These are phyloP conservation scores for Malachius bipustulatus DNA, from an alignment of 2,888 invertebrate species.

Conservation along the genomic window DNA sequence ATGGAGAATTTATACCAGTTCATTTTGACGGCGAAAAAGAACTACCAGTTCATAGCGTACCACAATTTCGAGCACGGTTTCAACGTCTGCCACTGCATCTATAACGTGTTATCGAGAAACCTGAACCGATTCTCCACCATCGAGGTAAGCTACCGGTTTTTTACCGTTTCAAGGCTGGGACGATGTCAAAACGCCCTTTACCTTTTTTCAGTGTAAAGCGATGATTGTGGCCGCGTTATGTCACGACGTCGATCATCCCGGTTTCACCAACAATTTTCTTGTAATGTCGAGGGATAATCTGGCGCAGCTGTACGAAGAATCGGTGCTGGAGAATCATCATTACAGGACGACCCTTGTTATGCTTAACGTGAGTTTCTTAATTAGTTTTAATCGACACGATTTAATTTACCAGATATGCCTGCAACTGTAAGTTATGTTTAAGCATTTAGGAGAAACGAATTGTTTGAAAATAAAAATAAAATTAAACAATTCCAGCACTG, in stretches of 20 bases:
- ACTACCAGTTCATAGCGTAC: constrained; percentile 45
- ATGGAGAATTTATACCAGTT: constrained; percentile 36
- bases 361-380: constrained; percentile 37
- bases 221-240: constrained; percentile 46
- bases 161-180: no score
- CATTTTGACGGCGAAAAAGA: constrained; percentile 38
- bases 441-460: neutral
- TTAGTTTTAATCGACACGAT: no score
- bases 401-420: no score
- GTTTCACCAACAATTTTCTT: constrained; percentile 50
- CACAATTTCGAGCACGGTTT: constrained; percentile 54
- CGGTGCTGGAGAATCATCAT: constrained; percentile 50
- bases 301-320: constrained; percentile 43
- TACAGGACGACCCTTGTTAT: constrained; percentile 45
- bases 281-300: constrained; percentile 43
- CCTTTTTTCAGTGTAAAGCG: constrained; percentile 37
- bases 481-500: constrained; percentile 41
- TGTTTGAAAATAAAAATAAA: constrained; percentile 11
- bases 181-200: neutral
- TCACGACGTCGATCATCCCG: constrained; percentile 53
- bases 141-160: no score
- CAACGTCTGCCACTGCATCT: constrained; percentile 50
- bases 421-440: no score
- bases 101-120: constrained; percentile 41
- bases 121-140: constrained; percentile 37